Evolutionary conservation across 2,113 vertebrate genomes (phyloP).

Genomic region (Crotalus viridis): DNA sequence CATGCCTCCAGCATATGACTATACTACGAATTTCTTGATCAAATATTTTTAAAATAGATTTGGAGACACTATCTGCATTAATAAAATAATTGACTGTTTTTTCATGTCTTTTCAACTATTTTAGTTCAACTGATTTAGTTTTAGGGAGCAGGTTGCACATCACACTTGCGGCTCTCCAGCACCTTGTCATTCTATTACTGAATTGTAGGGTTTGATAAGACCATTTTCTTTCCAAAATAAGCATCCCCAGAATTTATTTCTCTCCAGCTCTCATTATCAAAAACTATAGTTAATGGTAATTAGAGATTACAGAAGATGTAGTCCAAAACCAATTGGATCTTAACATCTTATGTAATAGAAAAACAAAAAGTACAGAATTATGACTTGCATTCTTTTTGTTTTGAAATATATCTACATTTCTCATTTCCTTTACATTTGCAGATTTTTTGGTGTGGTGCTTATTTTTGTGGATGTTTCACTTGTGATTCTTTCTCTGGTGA

Average conservation of each 20-base stretch:
- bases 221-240: neutral
- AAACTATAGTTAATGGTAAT: neutral
- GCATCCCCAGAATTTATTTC: neutral
- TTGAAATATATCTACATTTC: neutral
- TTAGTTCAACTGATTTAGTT: neutral
- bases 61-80: neutral
- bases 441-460: conserved; percentile 85
- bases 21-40: too few species aligned
- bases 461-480: conserved; percentile 84
- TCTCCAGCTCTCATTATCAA: neutral
- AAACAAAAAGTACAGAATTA: neutral
- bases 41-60: neutral
- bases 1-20: neutral
- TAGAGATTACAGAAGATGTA: neutral
- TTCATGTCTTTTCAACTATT: neutral
- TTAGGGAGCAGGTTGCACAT: neutral
- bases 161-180: neutral
- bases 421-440: conserved; percentile 53
- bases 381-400: neutral
- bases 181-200: neutral
- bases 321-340: neutral
- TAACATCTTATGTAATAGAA: neutral
- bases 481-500: conserved; percentile 76
- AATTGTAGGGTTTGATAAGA: neutral
- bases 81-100: neutral